phyloP scores from a whole-genome alignment of 30 jellyfish, hydroid and myxozoan genomes.

The Aurelia aurita complex sp. Pacific region DNA sequence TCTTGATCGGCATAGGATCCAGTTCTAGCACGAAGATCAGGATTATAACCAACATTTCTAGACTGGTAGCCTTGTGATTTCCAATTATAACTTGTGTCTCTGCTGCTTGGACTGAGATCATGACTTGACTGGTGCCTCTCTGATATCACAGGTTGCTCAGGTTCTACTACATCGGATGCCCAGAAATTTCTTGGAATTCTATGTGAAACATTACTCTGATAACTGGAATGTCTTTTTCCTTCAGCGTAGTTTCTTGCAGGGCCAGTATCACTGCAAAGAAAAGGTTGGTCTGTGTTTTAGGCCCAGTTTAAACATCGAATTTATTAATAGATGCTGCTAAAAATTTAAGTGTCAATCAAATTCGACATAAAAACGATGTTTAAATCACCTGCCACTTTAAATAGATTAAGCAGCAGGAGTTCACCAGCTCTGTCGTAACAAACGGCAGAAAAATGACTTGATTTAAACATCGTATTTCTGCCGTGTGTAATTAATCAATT shows the following conservation, averaged over 20 bases:
- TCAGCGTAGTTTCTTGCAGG: constrained; percentile 14
- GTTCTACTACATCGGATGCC: constrained; percentile 25
- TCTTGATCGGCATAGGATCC: constrained; percentile 25
- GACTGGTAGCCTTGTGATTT: constrained; percentile 14
- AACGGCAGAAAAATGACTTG: too few relatives aligned
- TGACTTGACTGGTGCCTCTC: constrained; percentile 29
- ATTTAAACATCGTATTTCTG: too few relatives aligned
- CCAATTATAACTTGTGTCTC: constrained; percentile 29
- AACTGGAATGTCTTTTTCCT: not conserved
- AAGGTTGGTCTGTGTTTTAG: too few relatives aligned
- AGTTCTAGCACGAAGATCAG: constrained; percentile 11
- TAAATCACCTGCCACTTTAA: too few relatives aligned
- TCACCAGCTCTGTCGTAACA: too few relatives aligned
- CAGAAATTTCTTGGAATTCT: constrained; percentile 50
- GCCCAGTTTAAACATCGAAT: too few relatives aligned
- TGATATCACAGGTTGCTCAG: constrained; percentile 4
- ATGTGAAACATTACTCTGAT: constrained; percentile 3
- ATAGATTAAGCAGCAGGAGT: too few relatives aligned
- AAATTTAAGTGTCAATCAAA: too few relatives aligned
- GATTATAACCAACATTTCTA: constrained; percentile 4
- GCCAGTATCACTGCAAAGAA: constrained; percentile 19
- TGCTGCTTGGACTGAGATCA: constrained; percentile 4
- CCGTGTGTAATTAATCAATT: too few relatives aligned
- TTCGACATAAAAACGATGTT: too few relatives aligned
- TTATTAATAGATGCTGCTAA: too few relatives aligned